Conservation (phyloP, 2,797 vertebrate genomes). For the Brachyrhaphis roseni region DNA sequence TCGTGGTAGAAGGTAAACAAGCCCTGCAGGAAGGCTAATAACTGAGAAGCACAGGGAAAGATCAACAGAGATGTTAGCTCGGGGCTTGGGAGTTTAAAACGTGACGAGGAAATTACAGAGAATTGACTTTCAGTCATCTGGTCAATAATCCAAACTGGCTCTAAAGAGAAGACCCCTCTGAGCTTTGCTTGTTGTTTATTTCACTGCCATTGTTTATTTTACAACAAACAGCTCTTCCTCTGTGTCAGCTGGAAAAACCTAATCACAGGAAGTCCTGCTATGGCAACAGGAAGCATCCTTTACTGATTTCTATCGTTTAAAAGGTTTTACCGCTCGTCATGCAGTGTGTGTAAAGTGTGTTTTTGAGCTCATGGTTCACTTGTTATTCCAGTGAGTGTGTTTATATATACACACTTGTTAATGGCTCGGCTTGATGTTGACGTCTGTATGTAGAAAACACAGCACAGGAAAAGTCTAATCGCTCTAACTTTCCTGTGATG, state of each 20-base stretch:
- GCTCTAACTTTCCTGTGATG: constrained; percentile 25
- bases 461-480: constrained; percentile 10
- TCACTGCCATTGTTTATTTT: constrained; percentile 59
- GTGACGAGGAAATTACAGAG: constrained; percentile 40
- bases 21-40: constrained; percentile 97
- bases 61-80: constrained; percentile 19
- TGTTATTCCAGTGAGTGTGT: constrained; percentile 21
- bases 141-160: constrained; percentile 36
- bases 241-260: constrained; percentile 52
- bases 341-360: constrained; percentile 48
- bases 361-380: constrained; percentile 25
- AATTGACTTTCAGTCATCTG: constrained; percentile 40
- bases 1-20: constrained; percentile 99
- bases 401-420: constrained; percentile 26
- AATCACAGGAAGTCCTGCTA: constrained; percentile 67
- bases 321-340: constrained; percentile 49
- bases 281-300: constrained; percentile 71
- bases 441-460: constrained; percentile 26
- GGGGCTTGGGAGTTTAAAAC: constrained; percentile 10
- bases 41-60: constrained; percentile 78
- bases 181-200: constrained; percentile 45
- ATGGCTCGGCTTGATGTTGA: constrained; percentile 21
- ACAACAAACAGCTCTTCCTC: constrained; percentile 64
- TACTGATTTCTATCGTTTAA: constrained; percentile 70
- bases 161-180: background rate